Base-by-base conservation (phyloP, 2,113 vertebrate species). In the Syngnathus floridae region DNA sequence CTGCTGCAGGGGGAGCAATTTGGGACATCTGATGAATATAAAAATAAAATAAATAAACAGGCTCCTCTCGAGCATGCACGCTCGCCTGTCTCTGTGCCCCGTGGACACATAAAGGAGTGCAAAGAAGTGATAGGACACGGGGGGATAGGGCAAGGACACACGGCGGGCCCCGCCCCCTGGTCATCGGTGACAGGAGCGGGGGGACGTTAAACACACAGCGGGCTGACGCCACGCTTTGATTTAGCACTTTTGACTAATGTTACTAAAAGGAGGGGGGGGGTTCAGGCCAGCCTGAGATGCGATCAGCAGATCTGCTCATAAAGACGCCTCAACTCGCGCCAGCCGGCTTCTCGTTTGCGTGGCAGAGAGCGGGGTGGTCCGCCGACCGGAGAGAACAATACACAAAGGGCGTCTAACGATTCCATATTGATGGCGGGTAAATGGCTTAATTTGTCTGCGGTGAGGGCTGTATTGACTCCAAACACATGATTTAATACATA, bases 61-160 rank as follows among this genome's bases (percentile, higher is more conserved):
- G 67, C 65, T 78, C 85, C 85, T 80, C 82, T 88, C 86, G 79
- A 86, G 82, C 79, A 84, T 88, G 87, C 86, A 83, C 78, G 87
- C 83, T 81, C 73, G 82, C 84, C 81, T 82, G 87, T 87, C 82
- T 90, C 85, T 82, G 82, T 90, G 88, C 87, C 88, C 86, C 66
- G 85, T 88, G 88, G 88, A 90, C 88, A 87, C 85, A 89, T 88
- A 90, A 89, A 87, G 86, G 85, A 89, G 82, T 86, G 88, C 88
- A 89, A 87, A 83, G 87, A 84, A 90, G 84, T 88, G 88, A 90
- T 90, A 87, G 88, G 82, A 88, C 88, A 88, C 84, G 73, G 80
- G 88, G 87, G 88, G 87, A 87, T 90, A 83, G 85, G 84, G 87
- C 86, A 88, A 87, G 87, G 88, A 90, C 87, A 88, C 85, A 80